Percentiles rank a stretch among this genome's conserved stretches.
Conservation (phyloP, 2,797 vertebrate genomes). For the Crocodylus rhombifer region DNA sequence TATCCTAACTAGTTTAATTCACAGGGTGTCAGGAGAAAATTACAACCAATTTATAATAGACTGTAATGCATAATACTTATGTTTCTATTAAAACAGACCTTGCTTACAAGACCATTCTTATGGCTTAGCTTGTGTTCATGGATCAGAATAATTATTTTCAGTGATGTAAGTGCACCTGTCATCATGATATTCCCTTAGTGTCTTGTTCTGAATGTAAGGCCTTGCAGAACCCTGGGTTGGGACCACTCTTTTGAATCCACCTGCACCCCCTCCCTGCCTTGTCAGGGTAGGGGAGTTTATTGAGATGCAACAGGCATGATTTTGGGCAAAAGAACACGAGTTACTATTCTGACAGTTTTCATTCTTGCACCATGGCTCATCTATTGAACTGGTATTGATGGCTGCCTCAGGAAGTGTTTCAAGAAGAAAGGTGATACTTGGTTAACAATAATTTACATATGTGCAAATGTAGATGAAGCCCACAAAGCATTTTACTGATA, state of each 20-base stretch:
- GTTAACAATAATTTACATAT: background rate
- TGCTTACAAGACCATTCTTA: conserved; percentile 75
- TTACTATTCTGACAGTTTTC: conserved; percentile 41
- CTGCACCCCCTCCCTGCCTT: background rate
- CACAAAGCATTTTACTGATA: conserved; percentile 1
- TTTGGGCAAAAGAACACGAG: conserved; percentile 53
- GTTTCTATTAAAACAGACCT: conserved; percentile 80
- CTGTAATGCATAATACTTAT: conserved; percentile 78
- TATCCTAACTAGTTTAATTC: conserved; percentile 87
- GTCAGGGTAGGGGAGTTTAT: conserved; percentile 40
- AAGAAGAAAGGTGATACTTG: background rate
- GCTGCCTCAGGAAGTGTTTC: conserved; percentile 6
- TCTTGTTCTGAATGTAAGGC: conserved; percentile 69
- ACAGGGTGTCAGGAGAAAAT: conserved; percentile 85
- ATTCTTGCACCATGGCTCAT: conserved; percentile 50
- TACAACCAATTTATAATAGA: conserved; percentile 83
- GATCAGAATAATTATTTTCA: conserved; percentile 77
- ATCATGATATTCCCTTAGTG: conserved; percentile 67
- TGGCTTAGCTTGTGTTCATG: conserved; percentile 67
- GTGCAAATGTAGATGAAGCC: background rate
- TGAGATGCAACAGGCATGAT: conserved; percentile 56
- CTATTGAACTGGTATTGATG: conserved; percentile 67
- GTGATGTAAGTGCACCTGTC: conserved; percentile 73
- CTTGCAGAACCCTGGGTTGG: conserved; percentile 56
- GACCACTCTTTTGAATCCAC: conserved; percentile 65